Conservation (phyloP, 2,888 invertebrate species). For the Galerucella nymphaeae region DNA sequence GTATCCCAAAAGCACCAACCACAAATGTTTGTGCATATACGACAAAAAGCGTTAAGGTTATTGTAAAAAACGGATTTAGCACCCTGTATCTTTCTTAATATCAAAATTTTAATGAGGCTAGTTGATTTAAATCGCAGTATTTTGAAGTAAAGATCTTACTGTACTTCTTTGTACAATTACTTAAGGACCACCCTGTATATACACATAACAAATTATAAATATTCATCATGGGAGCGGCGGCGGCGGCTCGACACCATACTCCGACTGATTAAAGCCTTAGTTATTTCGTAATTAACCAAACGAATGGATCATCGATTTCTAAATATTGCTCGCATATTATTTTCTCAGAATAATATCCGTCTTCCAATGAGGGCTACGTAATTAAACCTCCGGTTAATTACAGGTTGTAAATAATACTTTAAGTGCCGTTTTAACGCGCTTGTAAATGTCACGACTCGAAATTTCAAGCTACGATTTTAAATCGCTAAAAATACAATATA, state of each 20-base stretch:
- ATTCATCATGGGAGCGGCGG: constrained; percentile 13
- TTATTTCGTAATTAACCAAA: constrained; percentile 48
- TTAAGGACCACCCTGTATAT: too few species aligned
- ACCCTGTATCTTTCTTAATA: too few species aligned
- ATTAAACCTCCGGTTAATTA: constrained; percentile 65
- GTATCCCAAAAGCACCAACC: too few species aligned
- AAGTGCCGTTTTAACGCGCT: constrained; percentile 66
- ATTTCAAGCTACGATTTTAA: constrained; percentile 59
- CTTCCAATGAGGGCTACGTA: constrained; percentile 62
- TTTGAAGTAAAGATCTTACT: too few species aligned
- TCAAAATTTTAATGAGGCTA: too few species aligned
- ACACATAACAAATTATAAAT: constrained; percentile 8
- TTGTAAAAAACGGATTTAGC: too few species aligned
- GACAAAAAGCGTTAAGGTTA: too few species aligned
- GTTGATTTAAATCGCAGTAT: too few species aligned
- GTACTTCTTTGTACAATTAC: too few species aligned
- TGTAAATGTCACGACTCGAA: constrained; percentile 65
- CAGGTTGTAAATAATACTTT: constrained; percentile 65
- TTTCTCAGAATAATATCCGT: constrained; percentile 62
- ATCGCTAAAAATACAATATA: constrained; percentile 61
- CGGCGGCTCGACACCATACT: constrained; percentile 9
- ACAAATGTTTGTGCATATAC: too few species aligned
- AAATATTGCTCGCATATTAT: constrained; percentile 50
- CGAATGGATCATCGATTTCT: constrained; percentile 49
- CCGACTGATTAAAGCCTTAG: constrained; percentile 33